Base-by-base conservation (phyloP, 2,797 vertebrate species). In the Allobates femoralis region DNA sequence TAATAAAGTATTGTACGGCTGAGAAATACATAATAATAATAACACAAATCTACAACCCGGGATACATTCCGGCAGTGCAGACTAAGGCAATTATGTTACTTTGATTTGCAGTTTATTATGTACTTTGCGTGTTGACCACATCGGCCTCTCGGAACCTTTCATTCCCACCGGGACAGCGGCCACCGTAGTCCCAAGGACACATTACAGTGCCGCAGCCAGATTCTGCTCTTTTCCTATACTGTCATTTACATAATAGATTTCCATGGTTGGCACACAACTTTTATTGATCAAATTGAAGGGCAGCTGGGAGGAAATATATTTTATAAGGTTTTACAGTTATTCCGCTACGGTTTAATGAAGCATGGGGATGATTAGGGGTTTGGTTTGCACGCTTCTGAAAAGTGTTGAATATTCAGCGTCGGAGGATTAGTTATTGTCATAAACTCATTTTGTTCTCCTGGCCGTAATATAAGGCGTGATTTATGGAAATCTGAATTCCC, bases 211-310 rank as follows among this genome's bases (percentile, higher is more conserved):
- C 10, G 26, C 53, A 21, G 37, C 23, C 79, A 32, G 64, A 66
- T 69, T 34, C 18, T 55, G 53, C 64, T 7, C 74, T n/a, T 21
- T 60, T 83, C 60, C 51, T 64, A 76, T 50, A 37, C 46, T 12
- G 69, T 58, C 32, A 86, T 82, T 76, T 81, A 66, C 79, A 86
- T 86, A 86, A 86, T 86, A 86, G 85, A 86, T 64, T 64, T 34
- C 85, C 85, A 75, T 77, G 78, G 56, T 64, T 76, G 46, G 80
- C 53, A 66, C 37, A 46, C 7, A 76, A 86, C 79, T 76, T 81
- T 81, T 86, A 86, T 86, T 86, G 79, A 86, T 81, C 69, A 55
- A 81, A 85, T 76, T 81, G 69, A 82, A 86, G 53, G 46, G 85
- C 79, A 86, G 79, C 41, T 76, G 56, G 26, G 41, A 60, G 55